Percentiles rank a stretch among this genome's conserved stretches.
Conservation (phyloP, 2,113 vertebrate species). For the Brachypteracias leptosomus region DNA sequence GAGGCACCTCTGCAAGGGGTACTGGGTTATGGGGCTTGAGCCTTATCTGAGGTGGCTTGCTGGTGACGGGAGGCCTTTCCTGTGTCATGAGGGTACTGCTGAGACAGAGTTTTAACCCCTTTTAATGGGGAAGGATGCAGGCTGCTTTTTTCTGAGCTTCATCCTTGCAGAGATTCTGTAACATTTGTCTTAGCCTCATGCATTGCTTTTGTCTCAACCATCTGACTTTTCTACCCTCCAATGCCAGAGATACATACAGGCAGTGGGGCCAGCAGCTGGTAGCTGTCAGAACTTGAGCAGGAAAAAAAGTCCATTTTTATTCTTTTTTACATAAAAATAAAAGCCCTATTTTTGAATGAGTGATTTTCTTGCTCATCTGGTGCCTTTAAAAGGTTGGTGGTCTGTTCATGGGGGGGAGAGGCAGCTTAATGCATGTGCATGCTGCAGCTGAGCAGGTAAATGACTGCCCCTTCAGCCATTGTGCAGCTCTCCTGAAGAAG, state of each 20-base stretch:
- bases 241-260: background rate
- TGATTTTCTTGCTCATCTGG: background rate
- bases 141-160: background rate
- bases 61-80: background rate
- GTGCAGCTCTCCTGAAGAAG: background rate
- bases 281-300: background rate
- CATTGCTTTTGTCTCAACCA: background rate
- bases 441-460: background rate
- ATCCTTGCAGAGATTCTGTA: background rate
- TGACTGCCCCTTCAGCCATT: background rate
- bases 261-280: background rate
- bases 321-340: constrained; percentile 30
- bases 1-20: background rate
- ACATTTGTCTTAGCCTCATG: background rate
- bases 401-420: background rate
- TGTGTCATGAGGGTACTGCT: background rate
- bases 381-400: background rate
- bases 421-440: accelerated
- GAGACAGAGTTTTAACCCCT: background rate
- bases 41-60: background rate
- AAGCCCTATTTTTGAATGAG: background rate
- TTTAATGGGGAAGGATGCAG: background rate
- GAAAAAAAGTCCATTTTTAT: background rate
- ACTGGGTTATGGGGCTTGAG: background rate
- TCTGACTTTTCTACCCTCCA: background rate